These are phyloP conservation scores for Acutogordius australiensis DNA, from an alignment of 2,888 invertebrate species.

Conservation along the genomic window DNA sequence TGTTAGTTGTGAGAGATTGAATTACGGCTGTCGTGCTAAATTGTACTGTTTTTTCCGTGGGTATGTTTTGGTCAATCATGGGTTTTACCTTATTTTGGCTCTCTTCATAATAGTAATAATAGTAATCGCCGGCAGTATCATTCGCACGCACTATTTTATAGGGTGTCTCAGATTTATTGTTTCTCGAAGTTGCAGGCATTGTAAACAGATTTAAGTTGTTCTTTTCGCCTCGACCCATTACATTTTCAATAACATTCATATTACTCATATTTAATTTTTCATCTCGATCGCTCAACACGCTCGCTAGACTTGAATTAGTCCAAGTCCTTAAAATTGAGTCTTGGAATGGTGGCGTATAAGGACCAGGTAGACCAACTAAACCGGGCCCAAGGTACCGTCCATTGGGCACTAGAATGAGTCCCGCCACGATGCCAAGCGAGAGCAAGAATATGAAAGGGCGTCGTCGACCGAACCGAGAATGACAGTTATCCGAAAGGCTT, in stretches of 20 bases:
- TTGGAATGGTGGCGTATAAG: too few relatives aligned
- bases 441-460: constrained; percentile 64
- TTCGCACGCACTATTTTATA: background rate
- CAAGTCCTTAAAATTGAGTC: too few relatives aligned
- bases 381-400: constrained; percentile 52
- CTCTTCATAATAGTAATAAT: constrained; percentile 7
- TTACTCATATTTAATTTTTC: background rate
- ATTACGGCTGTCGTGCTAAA: too few relatives aligned
- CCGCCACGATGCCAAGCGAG: constrained; percentile 58
- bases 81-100: too few relatives aligned
- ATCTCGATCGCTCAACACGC: background rate
- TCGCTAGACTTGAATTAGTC: too few relatives aligned
- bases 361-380: constrained; percentile 48
- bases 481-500: constrained; percentile 62
- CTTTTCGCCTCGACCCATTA: too few relatives aligned
- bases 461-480: constrained; percentile 45
- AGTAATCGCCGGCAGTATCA: background rate
- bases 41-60: too few relatives aligned
- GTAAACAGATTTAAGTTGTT: too few relatives aligned
- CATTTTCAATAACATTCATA: background rate
- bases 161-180: too few relatives aligned
- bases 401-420: constrained; percentile 61
- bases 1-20: background rate
- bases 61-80: background rate
- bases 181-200: too few relatives aligned